Percentiles rank a stretch among this genome's conserved stretches.
These are phyloP conservation scores for Dicranocentrus wangi DNA, from an alignment of 2,888 invertebrate species.

Conservation along the genomic window DNA sequence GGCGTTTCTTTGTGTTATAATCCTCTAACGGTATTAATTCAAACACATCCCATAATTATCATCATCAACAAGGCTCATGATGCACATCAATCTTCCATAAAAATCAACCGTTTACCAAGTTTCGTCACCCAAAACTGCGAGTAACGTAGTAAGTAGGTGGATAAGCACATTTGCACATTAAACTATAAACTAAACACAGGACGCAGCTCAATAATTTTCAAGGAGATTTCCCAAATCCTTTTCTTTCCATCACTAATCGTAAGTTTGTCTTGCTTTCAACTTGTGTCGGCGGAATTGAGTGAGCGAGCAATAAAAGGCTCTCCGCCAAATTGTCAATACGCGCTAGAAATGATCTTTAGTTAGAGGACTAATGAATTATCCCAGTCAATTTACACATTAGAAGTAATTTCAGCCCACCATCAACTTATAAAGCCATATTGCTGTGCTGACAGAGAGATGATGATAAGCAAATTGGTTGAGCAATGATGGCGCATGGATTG, in stretches of 20 bases:
- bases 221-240: too few relatives aligned
- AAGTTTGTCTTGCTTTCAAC: conserved; percentile 12
- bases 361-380: conserved; percentile 59
- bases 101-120: conserved; percentile 37
- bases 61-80: conserved; percentile 45
- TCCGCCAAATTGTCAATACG: conserved; percentile 46
- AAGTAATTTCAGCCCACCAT: conserved; percentile 57
- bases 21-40: conserved; percentile 48
- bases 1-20: neutral
- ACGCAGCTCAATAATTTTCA: neutral
- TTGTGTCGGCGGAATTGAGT: conserved; percentile 10
- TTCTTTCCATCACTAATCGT: too few relatives aligned
- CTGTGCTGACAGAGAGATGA: conserved; percentile 59
- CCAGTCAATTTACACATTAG: conserved; percentile 48
- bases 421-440: conserved; percentile 46
- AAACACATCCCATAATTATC: conserved; percentile 56
- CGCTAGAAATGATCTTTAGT: conserved; percentile 18
- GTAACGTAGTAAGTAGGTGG: neutral
- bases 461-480: conserved; percentile 60
- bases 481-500: conserved; percentile 39
- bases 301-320: conserved; percentile 27
- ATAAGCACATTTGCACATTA: conserved; percentile 18
- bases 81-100: conserved; percentile 43
- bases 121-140: neutral
- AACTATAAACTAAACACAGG: neutral